Conservation (phyloP, 35 echinoderm and acorn worm species). For the Acanthaster planci region DNA sequence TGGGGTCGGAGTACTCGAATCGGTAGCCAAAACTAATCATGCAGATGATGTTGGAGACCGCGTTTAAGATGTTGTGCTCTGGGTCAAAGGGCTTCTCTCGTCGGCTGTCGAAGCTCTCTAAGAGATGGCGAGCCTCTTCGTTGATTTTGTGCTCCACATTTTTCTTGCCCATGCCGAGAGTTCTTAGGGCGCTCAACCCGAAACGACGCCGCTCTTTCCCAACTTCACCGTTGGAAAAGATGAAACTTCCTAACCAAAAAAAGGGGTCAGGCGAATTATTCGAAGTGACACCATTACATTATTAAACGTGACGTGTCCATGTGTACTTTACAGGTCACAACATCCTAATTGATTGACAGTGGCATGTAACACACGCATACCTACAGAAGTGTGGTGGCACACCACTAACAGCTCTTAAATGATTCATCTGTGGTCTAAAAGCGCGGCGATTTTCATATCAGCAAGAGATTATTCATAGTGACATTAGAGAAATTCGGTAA, state of each 20-base stretch:
- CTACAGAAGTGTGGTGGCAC: too few relatives aligned
- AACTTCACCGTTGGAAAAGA: constrained; percentile 1
- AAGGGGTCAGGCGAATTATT: neutral
- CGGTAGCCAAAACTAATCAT: constrained; percentile 62
- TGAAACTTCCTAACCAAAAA: constrained; percentile 23
- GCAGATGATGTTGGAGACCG: constrained; percentile 75
- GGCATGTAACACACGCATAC: neutral
- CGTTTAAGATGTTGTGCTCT: neutral
- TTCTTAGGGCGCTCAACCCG: constrained; percentile 40
- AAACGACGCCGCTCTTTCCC: constrained; percentile 75
- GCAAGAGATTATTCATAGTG: too few relatives aligned
- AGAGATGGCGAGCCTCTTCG: constrained; percentile 59
- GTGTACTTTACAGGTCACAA: neutral
- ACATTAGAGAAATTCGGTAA: too few relatives aligned
- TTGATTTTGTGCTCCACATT: constrained; percentile 66
- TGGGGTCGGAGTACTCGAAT: constrained; percentile 58
- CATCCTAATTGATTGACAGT: neutral
- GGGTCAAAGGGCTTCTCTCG: constrained; percentile 45
- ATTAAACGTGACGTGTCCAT: neutral
- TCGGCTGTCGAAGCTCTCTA: neutral
- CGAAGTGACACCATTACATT: neutral
- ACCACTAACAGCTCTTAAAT: too few relatives aligned
- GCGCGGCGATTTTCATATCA: too few relatives aligned
- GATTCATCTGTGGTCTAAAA: too few relatives aligned
- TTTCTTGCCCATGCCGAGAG: constrained; percentile 72